phyloP scores from a whole-genome alignment of 2,113 vertebrate genomes.

The Hirundichthys speculiger region DNA sequence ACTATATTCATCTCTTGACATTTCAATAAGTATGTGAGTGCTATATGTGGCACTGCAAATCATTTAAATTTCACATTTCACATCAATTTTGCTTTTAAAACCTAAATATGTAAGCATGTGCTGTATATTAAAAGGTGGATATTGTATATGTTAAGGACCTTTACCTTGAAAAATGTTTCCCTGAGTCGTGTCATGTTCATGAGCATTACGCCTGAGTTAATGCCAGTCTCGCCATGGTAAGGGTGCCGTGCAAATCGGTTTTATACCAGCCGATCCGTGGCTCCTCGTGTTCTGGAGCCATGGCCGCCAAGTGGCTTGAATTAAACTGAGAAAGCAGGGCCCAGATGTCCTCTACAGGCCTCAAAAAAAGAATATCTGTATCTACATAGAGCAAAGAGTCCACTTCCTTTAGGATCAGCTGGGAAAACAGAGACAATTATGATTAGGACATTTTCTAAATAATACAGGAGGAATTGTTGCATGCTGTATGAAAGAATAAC shows the following conservation, averaged over 20 bases:
- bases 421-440: background rate
- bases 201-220: conserved; percentile 98
- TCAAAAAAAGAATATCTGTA: conserved; percentile 95
- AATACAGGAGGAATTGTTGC: background rate
- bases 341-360: conserved; percentile 94
- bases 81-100: background rate
- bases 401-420: conserved; percentile 93
- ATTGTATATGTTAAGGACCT: background rate
- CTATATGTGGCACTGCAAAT: background rate
- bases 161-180: conserved; percentile 90
- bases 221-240: conserved; percentile 91
- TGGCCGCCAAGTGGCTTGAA: conserved; percentile 90
- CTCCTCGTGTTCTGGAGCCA: conserved; percentile 96
- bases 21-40: no score
- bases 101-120: background rate
- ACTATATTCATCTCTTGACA: background rate
- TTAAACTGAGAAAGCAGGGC: conserved; percentile 88
- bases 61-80: background rate
- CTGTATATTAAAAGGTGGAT: background rate
- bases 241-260: conserved; percentile 96
- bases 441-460: no score
- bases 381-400: conserved; percentile 95
- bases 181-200: conserved; percentile 98
- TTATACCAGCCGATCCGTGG: conserved; percentile 97
- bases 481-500: background rate